These are phyloP conservation scores for Xenops minutus DNA, from an alignment of 2,797 vertebrate genomes.

Conservation along the genomic window DNA sequence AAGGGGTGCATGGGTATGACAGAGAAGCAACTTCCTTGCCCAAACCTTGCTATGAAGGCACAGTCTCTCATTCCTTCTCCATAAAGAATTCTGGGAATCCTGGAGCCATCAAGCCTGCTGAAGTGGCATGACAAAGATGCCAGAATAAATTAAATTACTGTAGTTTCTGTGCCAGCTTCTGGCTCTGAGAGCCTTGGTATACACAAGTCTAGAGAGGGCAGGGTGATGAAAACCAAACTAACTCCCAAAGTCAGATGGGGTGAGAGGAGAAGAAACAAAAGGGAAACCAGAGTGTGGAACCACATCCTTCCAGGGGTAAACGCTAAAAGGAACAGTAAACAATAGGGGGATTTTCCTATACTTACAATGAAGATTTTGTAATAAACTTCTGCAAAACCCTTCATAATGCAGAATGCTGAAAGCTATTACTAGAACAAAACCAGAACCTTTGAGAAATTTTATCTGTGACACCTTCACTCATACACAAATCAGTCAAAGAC, in stretches of 20 bases:
- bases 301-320: not conserved
- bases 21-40: not conserved
- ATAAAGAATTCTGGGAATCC: not conserved
- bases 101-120: not conserved
- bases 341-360: not conserved
- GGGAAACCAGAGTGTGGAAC: not conserved
- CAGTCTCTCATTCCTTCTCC: not conserved
- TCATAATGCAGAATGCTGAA: not conserved
- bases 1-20: rapidly evolving
- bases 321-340: not conserved
- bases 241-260: not conserved
- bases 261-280: not conserved
- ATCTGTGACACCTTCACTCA: not conserved
- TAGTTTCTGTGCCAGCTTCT: not conserved
- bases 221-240: not conserved
- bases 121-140: not conserved
- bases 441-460: not conserved
- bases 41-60: not conserved
- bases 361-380: not conserved
- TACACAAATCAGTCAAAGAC: not conserved
- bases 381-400: not conserved
- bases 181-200: not conserved
- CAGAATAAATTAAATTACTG: not conserved
- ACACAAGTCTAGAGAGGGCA: too few relatives aligned
- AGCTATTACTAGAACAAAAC: not conserved